Evolutionary conservation across 2,113 vertebrate genomes (phyloP).

Genomic region (Hypomesus transpacificus): DNA sequence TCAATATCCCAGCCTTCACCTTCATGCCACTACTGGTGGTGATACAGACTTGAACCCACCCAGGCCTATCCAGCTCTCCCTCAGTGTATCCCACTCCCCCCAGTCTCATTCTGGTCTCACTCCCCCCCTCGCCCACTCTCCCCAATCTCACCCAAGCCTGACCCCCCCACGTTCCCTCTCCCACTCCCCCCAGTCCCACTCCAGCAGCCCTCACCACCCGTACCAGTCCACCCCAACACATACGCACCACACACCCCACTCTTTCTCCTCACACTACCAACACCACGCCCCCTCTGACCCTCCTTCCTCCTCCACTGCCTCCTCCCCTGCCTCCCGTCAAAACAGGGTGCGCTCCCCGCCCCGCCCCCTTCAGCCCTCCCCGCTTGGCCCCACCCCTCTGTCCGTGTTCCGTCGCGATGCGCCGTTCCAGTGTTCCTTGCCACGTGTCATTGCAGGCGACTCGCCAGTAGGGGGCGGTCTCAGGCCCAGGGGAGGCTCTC

Average conservation of each 20-base stretch:
- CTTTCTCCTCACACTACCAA: slow-evolving; percentile 58
- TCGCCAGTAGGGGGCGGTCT: slow-evolving; percentile 58
- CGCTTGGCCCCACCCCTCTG: slow-evolving; percentile 67
- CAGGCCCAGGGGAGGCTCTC: slow-evolving; percentile 66
- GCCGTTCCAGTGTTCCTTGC: slow-evolving; percentile 74
- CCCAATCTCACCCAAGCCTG: slow-evolving; percentile 9
- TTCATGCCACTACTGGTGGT: background rate
- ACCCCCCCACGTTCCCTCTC: slow-evolving; percentile 35
- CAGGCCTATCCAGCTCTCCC: slow-evolving; percentile 66
- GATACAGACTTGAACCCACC: slow-evolving; percentile 48
- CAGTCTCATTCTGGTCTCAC: slow-evolving; percentile 64
- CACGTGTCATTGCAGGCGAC: slow-evolving; percentile 55
- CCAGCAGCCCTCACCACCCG: slow-evolving; percentile 62
- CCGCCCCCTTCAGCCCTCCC: slow-evolving; percentile 66
- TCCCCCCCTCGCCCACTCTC: slow-evolving; percentile 54
- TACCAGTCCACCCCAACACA: slow-evolving; percentile 60
- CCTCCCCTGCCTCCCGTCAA: slow-evolving; percentile 58
- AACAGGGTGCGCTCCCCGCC: slow-evolving; percentile 65
- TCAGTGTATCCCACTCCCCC: slow-evolving; percentile 66
- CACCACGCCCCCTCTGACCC: slow-evolving; percentile 55
- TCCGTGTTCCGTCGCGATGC: slow-evolving; percentile 72
- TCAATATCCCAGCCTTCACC: slow-evolving; percentile 40
- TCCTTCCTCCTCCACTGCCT: slow-evolving; percentile 65
- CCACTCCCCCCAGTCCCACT: slow-evolving; percentile 31
- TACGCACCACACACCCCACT: slow-evolving; percentile 25